A percentile compares a stretch with the other conserved stretches of the same genome.
These are phyloP conservation scores for Drosophila formosana DNA, from an alignment of 2,888 invertebrate genomes.

Conservation along the genomic window DNA sequence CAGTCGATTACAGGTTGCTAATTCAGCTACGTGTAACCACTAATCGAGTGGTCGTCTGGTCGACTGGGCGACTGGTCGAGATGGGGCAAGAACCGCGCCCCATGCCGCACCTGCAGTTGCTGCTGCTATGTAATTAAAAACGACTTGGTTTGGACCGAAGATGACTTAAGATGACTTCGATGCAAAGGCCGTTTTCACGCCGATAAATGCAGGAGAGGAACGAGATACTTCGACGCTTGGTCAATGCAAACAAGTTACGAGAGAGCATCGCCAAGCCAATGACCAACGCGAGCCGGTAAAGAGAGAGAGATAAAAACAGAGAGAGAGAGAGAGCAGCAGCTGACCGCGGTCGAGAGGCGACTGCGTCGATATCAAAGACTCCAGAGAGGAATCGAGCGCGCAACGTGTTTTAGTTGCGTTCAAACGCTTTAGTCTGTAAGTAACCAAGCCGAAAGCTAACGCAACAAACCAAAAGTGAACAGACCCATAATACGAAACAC, in stretches of 20 bases:
- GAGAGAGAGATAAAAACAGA: slow-evolving; percentile 6
- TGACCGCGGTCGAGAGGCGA: slow-evolving; percentile 45
- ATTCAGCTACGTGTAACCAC: neutral
- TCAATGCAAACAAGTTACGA: slow-evolving; percentile 48
- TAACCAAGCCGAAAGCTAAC: slow-evolving; percentile 63
- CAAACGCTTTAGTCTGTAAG: slow-evolving; percentile 81
- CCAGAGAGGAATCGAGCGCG: slow-evolving; percentile 66
- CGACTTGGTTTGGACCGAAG: slow-evolving; percentile 22
- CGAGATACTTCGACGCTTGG: slow-evolving; percentile 25
- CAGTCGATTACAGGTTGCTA: slow-evolving; percentile 8
- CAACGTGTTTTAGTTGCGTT: slow-evolving; percentile 78
- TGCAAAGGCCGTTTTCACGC: slow-evolving; percentile 46
- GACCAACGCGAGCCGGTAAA: neutral
- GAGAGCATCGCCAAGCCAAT: slow-evolving; percentile 9
- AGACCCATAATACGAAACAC: neutral
- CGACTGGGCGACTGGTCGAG: neutral
- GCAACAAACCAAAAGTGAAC: slow-evolving; percentile 42
- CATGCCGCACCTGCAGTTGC: slow-evolving; percentile 27
- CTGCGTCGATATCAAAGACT: slow-evolving; percentile 23
- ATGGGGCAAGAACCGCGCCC: slow-evolving; percentile 18
- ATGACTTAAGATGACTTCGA: slow-evolving; percentile 42
- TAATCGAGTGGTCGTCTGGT: too few species aligned
- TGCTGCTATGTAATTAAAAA: slow-evolving; percentile 31
- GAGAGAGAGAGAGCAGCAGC: slow-evolving; percentile 29
- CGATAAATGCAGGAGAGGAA: slow-evolving; percentile 30